Base-by-base conservation (phyloP, 2,888 invertebrate species). In the Pegoplata infirma region DNA sequence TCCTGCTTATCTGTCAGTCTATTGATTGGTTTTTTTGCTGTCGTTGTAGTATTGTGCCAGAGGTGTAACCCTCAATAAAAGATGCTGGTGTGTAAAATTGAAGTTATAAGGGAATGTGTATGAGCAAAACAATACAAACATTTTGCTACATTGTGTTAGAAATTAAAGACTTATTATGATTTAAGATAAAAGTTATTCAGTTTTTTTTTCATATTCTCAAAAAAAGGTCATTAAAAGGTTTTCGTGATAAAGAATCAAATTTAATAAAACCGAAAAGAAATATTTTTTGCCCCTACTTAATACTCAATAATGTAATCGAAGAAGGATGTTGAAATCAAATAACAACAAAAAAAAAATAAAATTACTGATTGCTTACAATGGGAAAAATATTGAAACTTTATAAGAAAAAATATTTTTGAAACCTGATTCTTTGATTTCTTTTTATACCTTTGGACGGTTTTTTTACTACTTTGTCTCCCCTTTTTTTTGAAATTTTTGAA, bases 401-500 rank as follows among this genome's bases (percentile, higher is more conserved):
- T 12, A 36, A 58, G 36, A n/a, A n/a, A n/a, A 25, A n/a, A 40
- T 17, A 14, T n/a, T 51, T 25, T 32, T 1, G 72, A 51, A 72
- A 67, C 51, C 67, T 46, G 67, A 72, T 28, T 12, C 56, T 23
- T 56, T 21, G n/a, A 49, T 51, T 53, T 19, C 14, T 63, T 58
- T 63, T 36, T 63, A 51, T 63, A 63, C 67, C 40, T 56, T 72
- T 55, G 4, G n/a, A 21, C 12, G 2, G 12, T 49, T 16, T 14
- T n/a, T 16, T 44, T 36, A 36, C 23, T 46, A 7, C 32, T 19
- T 47, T 40, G 10, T 40, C 36, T 32, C 36, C 12, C 28, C 16
- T 69, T 51, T 25, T 5, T 16, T 10, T 40, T 12, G 2, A 5
- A 4, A 3, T 40, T n/a, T 40, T n/a, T 40, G 1, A 1, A 4